Evolutionary conservation across 1,140 invertebrate species (phyloP).

Genomic region (Magallana ariakensis): DNA sequence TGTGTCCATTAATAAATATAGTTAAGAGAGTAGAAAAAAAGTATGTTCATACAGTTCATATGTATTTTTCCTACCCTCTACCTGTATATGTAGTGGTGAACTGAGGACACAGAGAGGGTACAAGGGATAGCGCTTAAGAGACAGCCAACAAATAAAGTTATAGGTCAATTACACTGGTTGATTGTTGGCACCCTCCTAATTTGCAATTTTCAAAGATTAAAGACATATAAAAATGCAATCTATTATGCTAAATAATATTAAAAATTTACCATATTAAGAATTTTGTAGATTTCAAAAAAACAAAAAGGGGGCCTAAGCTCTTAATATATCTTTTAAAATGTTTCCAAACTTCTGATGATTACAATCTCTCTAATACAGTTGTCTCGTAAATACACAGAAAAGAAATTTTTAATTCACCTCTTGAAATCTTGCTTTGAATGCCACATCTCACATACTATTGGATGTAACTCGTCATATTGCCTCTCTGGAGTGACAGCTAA

Average conservation of each 20-base stretch:
- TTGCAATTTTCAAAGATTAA: not conserved
- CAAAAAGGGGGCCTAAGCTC: not conserved
- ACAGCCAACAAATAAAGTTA: conserved; percentile 6
- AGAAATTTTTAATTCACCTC: not conserved
- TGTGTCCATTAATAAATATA: not conserved
- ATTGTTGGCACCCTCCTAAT: not conserved
- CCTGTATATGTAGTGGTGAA: not conserved
- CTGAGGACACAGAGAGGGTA: not conserved
- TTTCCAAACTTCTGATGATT: not conserved
- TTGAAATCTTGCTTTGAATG: not conserved
- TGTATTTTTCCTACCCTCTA: conserved; percentile 8
- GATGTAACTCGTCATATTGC: conserved; percentile 39
- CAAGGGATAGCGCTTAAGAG: conserved; percentile 5
- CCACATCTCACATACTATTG: conserved; percentile 46
- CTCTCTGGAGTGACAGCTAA: conserved; percentile 19
- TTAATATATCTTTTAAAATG: conserved; percentile 1
- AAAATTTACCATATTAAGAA: conserved; percentile 1
- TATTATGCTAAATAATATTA: not conserved
- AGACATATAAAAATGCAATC: not conserved
- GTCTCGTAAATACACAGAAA: not conserved
- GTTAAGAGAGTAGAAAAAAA: not conserved
- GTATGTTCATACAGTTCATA: not conserved
- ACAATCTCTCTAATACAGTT: not conserved
- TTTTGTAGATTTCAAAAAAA: not conserved
- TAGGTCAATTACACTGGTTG: not conserved